Conservation (phyloP, 2,888 invertebrate species). For the Tetragonula carbonaria region DNA sequence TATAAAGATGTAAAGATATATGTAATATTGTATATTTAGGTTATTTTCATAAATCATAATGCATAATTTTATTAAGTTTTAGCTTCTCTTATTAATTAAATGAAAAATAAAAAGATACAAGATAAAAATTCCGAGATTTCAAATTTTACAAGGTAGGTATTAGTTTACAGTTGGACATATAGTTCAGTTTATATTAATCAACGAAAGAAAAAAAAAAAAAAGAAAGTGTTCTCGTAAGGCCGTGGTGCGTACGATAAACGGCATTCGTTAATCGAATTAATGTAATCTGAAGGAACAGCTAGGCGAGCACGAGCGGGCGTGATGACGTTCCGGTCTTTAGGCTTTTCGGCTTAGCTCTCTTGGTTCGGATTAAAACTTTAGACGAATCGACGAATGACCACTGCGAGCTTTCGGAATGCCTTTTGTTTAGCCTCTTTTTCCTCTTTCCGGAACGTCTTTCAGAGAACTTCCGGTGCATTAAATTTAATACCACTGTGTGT, state of each 20-base stretch:
- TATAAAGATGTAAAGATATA: too few relatives aligned
- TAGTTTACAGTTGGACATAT: too few relatives aligned
- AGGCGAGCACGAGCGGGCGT: constrained; percentile 80
- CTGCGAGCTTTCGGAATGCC: constrained; percentile 40
- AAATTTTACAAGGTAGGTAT: background rate
- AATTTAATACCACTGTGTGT: constrained; percentile 7
- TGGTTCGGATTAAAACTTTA: constrained; percentile 72
- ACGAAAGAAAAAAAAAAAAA: background rate
- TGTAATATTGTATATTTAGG: too few relatives aligned
- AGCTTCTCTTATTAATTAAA: too few relatives aligned
- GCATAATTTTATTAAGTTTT: too few relatives aligned
- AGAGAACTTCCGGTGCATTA: constrained; percentile 52
- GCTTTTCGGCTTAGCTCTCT: constrained; percentile 80
- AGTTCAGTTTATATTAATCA: too few relatives aligned
- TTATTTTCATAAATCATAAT: too few relatives aligned
- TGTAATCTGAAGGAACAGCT: constrained; percentile 77
- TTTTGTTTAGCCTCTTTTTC: constrained; percentile 52
- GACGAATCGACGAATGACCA: constrained; percentile 68
- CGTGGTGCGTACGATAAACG: constrained; percentile 55
- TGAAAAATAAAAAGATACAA: background rate
- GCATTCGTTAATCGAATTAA: constrained; percentile 83
- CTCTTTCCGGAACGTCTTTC: constrained; percentile 54
- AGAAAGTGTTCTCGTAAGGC: constrained; percentile 17
- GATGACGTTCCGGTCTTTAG: constrained; percentile 78
- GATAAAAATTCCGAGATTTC: background rate